Evolutionary conservation across 1,140 invertebrate genomes (phyloP), one percentile per base, ranked within the genome.

Genomic region (Agrypnia vestita): DNA sequence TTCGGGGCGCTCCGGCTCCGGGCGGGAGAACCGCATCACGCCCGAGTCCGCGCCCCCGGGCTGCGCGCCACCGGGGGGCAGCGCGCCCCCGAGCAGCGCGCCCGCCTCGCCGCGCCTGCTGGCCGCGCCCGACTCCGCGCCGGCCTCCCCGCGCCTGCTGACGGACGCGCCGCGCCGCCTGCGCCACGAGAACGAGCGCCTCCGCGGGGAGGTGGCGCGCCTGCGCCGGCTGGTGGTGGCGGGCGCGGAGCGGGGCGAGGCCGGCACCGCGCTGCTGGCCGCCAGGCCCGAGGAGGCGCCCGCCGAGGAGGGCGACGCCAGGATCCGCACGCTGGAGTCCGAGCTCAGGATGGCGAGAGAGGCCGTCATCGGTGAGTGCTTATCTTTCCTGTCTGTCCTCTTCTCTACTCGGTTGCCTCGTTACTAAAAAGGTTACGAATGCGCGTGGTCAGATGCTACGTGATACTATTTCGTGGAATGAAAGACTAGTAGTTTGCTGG

Each of bases 101-200:
- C 35, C 87, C 95, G 4, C 88, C 92, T 67, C 83, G 91, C 47
- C 89, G 71, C 44, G 82, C 74, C 6, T 79, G 76, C n/a, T 71
- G 94, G 8, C 92, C 92, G 4, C 89, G 92, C 84, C 88, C 3
- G 80, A 69, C 9, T 61, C 74, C 19, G 69, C 74, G 0, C 87
- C 88, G 7, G 89, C 88, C 49, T 90, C 89, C 44, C 89, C 89
- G 9, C 87, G 88, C 72, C 86, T 89, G 85, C 85, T 89, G 62
- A 86, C 86, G 43, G 88, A 89, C 83, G 84, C 89, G 51, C 88
- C 91, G 0, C 88, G 91, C 25, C 87, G 92, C 17, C 87, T 95
- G 3, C 88, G 92, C 59, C 83, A 91, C 47, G 92, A 94, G 83
- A 94, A 95, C 83, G 92, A 93, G 84, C 89, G 91, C 80, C 88